These are phyloP conservation scores for Meta bourneti DNA, from an alignment of 2,888 invertebrate species.

Conservation along the genomic window DNA sequence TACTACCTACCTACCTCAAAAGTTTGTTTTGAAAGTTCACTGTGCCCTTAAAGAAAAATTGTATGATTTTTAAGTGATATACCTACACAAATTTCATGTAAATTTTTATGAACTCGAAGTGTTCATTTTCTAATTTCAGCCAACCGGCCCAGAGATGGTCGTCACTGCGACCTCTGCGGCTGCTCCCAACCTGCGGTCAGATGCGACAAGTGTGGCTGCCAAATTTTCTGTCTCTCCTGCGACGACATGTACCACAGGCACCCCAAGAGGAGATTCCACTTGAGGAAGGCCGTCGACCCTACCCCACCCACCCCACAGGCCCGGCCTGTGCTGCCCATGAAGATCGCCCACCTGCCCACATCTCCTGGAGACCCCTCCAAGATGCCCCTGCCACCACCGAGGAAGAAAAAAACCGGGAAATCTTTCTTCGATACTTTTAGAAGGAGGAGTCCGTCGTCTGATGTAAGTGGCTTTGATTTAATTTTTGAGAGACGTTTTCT, in stretches of 20 bases:
- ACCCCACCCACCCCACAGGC: conserved; percentile 42
- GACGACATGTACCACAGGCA: conserved; percentile 97
- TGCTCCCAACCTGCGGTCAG: conserved; percentile 89
- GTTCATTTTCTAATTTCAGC: not conserved
- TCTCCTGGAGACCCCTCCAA: conserved; percentile 76
- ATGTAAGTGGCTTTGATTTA: conserved; percentile 43
- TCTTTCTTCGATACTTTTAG: conserved; percentile 71
- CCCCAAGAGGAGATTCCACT: conserved; percentile 91
- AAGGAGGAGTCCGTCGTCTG: conserved; percentile 62
- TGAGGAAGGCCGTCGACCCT: conserved; percentile 84
- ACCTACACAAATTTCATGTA: no score
- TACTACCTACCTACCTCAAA: no score
- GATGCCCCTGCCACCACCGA: conserved; percentile 84
- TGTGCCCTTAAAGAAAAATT: no score
- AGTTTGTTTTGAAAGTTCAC: no score
- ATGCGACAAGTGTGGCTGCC: conserved; percentile 90
- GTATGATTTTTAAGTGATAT: no score
- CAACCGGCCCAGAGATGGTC: conserved; percentile 81
- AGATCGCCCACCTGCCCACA: conserved; percentile 34
- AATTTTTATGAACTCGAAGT: no score
- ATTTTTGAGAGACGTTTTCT: not conserved
- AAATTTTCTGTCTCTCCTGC: conserved; percentile 93
- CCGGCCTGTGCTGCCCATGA: conserved; percentile 62
- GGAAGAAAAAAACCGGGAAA: conserved; percentile 82
- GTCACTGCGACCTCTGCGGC: conserved; percentile 92